Conservation (phyloP, 2,797 vertebrate species). For the Sebastes cheni region DNA sequence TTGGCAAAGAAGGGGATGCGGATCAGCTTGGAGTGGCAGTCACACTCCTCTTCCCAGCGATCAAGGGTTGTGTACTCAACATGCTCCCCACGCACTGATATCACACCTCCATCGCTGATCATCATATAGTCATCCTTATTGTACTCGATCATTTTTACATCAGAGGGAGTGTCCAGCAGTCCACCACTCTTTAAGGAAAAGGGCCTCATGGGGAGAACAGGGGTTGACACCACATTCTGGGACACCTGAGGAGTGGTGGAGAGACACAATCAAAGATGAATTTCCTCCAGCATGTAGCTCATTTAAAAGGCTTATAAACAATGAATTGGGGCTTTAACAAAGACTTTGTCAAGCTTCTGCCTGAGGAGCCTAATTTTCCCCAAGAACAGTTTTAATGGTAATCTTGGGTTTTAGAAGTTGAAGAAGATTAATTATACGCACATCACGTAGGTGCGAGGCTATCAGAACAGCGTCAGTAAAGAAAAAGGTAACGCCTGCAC, state of each 20-base stretch:
- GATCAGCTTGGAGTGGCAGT: constrained; percentile 76
- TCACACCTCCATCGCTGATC: constrained; percentile 75
- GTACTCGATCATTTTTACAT: constrained; percentile 56
- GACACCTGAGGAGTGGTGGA: constrained; percentile 1
- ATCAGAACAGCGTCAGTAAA: too few species aligned
- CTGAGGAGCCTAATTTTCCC: background rate
- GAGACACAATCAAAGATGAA: background rate
- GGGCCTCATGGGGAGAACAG: constrained; percentile 60
- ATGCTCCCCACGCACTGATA: constrained; percentile 60
- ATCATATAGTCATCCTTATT: constrained; percentile 82
- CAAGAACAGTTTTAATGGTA: background rate
- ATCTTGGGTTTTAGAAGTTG: background rate
- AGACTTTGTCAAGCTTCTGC: background rate
- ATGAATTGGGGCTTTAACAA: background rate
- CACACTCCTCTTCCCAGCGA: constrained; percentile 84
- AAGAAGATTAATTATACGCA: too few species aligned
- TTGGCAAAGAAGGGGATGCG: constrained; percentile 85
- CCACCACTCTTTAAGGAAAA: constrained; percentile 22
- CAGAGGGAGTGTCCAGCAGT: background rate
- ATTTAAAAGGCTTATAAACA: background rate
- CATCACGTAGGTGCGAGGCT: too few species aligned
- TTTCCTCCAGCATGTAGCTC: background rate
- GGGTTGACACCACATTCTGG: constrained; percentile 29
- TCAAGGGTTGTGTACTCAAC: constrained; percentile 73
- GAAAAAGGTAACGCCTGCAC: too few species aligned